Conservation (phyloP, 2,797 vertebrate genomes). For the Petrocephalus sullivani region DNA sequence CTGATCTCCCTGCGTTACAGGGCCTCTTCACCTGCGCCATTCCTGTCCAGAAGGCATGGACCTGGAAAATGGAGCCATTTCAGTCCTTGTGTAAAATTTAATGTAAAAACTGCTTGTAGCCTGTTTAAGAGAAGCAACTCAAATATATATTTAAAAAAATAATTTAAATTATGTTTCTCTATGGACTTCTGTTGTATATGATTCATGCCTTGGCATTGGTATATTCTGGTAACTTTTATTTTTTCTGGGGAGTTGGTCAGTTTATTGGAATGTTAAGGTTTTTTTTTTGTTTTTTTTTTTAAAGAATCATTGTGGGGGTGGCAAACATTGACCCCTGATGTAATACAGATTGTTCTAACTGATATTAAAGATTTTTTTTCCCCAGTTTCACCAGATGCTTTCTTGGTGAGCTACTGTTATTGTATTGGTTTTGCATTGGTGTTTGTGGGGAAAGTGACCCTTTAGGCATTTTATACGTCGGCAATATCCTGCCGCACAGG, state of each 20-base stretch:
- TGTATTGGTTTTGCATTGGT: not conserved
- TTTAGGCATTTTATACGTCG: not conserved
- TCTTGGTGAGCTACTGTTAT: not conserved
- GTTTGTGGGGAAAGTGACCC: not conserved
- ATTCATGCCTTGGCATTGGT: constrained; percentile 69
- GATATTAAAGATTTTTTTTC: constrained; percentile 52
- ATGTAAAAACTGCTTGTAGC: constrained; percentile 69
- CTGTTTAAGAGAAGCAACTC: constrained; percentile 64
- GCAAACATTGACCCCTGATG: constrained; percentile 54
- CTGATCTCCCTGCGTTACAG: constrained; percentile 50
- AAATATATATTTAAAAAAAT: constrained; percentile 77
- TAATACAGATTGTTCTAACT: constrained; percentile 65
- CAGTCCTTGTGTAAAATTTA: constrained; percentile 53
- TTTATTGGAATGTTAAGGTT: constrained; percentile 50
- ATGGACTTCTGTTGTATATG: constrained; percentile 73
- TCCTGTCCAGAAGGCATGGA: constrained; percentile 66
- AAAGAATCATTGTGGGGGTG: constrained; percentile 31
- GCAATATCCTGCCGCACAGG: not conserved
- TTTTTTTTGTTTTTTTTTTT: not conserved
- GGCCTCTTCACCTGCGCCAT: constrained; percentile 64
- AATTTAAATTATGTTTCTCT: constrained; percentile 83
- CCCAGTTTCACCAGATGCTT: constrained; percentile 46
- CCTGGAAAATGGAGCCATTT: constrained; percentile 60
- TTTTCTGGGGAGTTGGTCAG: constrained; percentile 49
- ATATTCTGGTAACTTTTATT: constrained; percentile 49